Percentiles rank a stretch among this genome's conserved stretches.
Evolutionary conservation across 2,888 invertebrate genomes (phyloP).

Genomic region (Imbricaverruca yamaguchii): DNA sequence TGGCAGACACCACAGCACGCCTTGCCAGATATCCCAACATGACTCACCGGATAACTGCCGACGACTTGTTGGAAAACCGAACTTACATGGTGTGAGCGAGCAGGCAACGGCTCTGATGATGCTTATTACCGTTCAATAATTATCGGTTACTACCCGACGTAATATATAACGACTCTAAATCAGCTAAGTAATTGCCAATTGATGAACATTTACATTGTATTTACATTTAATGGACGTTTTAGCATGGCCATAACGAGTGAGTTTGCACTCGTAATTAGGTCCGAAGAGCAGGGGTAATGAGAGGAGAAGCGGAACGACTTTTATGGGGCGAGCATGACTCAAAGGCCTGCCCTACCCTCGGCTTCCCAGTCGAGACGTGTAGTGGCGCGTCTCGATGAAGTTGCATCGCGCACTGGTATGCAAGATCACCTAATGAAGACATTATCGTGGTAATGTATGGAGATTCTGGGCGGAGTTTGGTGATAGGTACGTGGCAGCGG

Average conservation of each 20-base stretch:
- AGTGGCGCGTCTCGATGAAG: neutral
- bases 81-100: too few species aligned
- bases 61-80: too few species aligned
- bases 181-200: slow-evolving; percentile 21
- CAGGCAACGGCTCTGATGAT: neutral
- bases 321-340: neutral
- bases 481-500: neutral
- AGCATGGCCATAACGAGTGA: slow-evolving; percentile 14
- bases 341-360: neutral
- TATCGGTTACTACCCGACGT: neutral
- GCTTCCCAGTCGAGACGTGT: neutral
- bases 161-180: slow-evolving; percentile 21
- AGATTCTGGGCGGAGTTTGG: neutral
- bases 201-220: slow-evolving; percentile 18
- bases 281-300: neutral
- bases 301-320: neutral
- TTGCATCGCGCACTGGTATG: neutral
- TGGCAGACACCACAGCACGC: too few species aligned
- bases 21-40: too few species aligned
- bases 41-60: too few species aligned
- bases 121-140: neutral
- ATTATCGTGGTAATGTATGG: neutral
- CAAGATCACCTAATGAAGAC: neutral
- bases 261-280: slow-evolving; percentile 7
- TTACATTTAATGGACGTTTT: slow-evolving; percentile 18